phyloP scores from a whole-genome alignment of 1,140 invertebrate genomes.

The Neomicropteryx cornuta region DNA sequence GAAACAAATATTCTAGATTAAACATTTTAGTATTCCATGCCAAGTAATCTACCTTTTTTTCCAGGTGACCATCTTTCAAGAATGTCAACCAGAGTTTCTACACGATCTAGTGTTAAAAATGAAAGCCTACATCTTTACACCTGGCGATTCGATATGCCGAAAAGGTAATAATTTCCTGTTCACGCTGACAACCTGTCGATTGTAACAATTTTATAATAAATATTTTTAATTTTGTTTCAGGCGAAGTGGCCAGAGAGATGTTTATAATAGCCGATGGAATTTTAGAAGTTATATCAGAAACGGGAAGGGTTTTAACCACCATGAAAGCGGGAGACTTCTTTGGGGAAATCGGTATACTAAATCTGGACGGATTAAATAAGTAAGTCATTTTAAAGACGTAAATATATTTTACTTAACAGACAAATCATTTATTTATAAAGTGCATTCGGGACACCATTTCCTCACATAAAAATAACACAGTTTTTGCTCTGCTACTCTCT shows the following conservation, averaged over 20 bases:
- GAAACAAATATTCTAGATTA: too few relatives aligned
- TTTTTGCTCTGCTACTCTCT: too few relatives aligned
- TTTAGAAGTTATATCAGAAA: constrained; percentile 90
- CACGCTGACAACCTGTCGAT: too few relatives aligned
- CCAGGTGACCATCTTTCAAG: constrained; percentile 78
- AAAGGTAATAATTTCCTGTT: constrained; percentile 62
- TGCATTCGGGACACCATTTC: too few relatives aligned
- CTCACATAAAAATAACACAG: too few relatives aligned
- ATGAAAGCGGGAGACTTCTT: constrained; percentile 98
- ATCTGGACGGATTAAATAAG: constrained; percentile 93
- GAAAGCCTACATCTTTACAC: constrained; percentile 96
- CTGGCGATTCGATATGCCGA: constrained; percentile 90
- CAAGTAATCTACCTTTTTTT: constrained; percentile 12
- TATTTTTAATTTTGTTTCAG: too few relatives aligned
- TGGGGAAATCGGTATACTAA: constrained; percentile 94
- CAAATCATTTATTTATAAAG: not conserved
- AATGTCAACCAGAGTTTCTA: constrained; percentile 94
- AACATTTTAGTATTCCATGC: too few relatives aligned
- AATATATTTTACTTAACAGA: constrained; percentile 1
- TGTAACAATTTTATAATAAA: too few relatives aligned
- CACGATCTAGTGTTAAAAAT: constrained; percentile 95
- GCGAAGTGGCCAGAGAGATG: constrained; percentile 90
- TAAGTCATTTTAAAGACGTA: constrained; percentile 37
- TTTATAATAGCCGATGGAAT: constrained; percentile 97
- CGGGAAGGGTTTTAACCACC: constrained; percentile 82